Base-by-base conservation (phyloP, 2,797 vertebrate genomes). In the Intellagama lesueurii region DNA sequence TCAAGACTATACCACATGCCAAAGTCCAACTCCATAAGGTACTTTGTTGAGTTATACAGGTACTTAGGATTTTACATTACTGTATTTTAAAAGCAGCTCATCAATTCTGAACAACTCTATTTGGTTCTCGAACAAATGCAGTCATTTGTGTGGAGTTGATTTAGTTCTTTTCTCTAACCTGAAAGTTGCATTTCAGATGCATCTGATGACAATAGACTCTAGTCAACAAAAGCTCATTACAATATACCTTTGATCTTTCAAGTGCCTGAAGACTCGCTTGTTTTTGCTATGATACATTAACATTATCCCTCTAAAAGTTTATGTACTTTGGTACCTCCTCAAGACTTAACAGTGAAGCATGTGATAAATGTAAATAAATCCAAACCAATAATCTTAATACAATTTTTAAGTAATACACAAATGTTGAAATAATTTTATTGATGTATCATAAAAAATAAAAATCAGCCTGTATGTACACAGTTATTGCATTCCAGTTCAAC, bases 401-500 rank as follows among this genome's bases (percentile, higher is more conserved):
- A 52, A 56, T 82, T 12, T 30, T 69, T 60, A 32, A 64, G 40
- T 47, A 66, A 86, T 75, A 64, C 24, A 9, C 35, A 89, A 84
- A 66, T 77, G 32, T n/a, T 88, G 17, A 56, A 69, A 81, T 78
- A 78, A 78, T 52, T 84, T 84, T 88, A 88, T 78, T 89, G 68
- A 89, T 22, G 30, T 75, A 85, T 81, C 14, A 81, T 83, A 88
- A 14, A 12, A 75, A 32, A 44, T 68, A 76, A 73, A 89, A 85
- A 75, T 11, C 12, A 49, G 49, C 32, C 49, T 64, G 66, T 79
- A 77, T 66, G 5, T 68, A 83, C 22, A 32, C 28, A 79, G 16
- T 44, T 60, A 72, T 28, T 56, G 35, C 19, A 69, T 85, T 89
- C 82, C 44, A 75, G 28, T 30, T 32, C 35, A 22, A 68, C 56